Evolutionary conservation across 2,888 invertebrate genomes (phyloP).

Genomic region (Clusia tigrina): DNA sequence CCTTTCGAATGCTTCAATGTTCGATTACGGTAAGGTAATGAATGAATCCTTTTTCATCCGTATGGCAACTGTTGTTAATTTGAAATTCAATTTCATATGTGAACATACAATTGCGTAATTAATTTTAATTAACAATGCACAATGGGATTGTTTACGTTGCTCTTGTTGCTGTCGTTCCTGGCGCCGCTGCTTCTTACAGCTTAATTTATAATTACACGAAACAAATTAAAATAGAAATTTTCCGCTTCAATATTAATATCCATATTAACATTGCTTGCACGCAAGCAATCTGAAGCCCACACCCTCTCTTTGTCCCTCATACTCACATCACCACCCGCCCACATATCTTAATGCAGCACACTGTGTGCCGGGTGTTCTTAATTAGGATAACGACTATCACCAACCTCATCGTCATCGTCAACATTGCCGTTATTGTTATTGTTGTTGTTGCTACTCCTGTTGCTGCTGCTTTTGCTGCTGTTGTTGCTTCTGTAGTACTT

Average conservation of each 20-base stretch:
- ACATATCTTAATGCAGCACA: background rate
- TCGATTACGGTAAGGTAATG: too few relatives aligned
- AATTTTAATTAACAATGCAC: too few relatives aligned
- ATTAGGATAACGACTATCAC: conserved; percentile 21
- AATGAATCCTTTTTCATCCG: too few relatives aligned
- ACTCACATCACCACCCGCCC: background rate
- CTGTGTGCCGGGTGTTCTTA: background rate
- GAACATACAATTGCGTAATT: too few relatives aligned
- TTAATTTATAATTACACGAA: background rate
- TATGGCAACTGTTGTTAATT: too few relatives aligned
- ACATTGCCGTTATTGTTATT: background rate
- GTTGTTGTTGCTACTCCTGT: background rate
- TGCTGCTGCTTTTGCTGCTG: background rate
- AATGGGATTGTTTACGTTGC: too few relatives aligned
- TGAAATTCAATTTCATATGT: too few relatives aligned
- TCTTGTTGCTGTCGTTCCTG: too few relatives aligned
- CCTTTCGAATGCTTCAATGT: too few relatives aligned
- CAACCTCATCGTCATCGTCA: background rate
- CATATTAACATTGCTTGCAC: background rate
- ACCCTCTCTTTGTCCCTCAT: background rate
- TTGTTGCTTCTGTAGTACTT: too few relatives aligned
- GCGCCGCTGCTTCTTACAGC: too few relatives aligned
- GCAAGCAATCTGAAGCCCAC: background rate
- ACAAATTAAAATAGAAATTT: background rate
- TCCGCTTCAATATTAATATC: too few relatives aligned